phyloP scores from a whole-genome alignment of 2,113 vertebrate species.

The Panthera tigris region DNA sequence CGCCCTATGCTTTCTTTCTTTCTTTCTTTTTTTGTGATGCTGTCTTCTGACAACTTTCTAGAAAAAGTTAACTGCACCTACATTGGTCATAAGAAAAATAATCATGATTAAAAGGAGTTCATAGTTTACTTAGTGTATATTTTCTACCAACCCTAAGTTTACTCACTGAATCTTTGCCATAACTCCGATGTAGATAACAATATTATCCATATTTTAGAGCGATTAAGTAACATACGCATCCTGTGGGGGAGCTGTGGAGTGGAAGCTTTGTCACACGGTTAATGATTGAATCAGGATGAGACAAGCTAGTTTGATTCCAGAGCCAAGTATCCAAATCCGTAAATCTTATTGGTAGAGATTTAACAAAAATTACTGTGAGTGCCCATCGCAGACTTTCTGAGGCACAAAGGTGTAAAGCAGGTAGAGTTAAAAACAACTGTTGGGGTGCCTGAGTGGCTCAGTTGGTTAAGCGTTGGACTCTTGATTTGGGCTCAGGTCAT shows the following conservation, averaged over 20 bases:
- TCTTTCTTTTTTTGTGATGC: neutral
- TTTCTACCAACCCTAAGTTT: neutral
- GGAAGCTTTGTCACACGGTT: neutral
- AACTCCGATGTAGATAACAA: neutral
- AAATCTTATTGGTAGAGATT: neutral
- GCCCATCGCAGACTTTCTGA: neutral
- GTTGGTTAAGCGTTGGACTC: too few relatives aligned
- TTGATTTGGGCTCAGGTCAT: too few relatives aligned
- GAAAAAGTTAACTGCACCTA: neutral
- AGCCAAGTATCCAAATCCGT: neutral
- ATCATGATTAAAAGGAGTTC: neutral
- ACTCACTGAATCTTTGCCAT: neutral
- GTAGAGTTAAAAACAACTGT: neutral
- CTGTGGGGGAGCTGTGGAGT: neutral
- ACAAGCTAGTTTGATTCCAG: neutral
- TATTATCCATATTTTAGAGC: neutral
- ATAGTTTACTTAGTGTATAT: neutral
- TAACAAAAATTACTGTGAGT: neutral
- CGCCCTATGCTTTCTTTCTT: too few relatives aligned
- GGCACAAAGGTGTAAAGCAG: neutral
- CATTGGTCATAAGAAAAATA: neutral
- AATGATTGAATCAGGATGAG: neutral
- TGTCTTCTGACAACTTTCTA: neutral
- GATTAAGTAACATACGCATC: neutral
- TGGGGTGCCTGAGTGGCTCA: too few relatives aligned